A percentile compares a stretch with the other conserved stretches of the same genome.
Evolutionary conservation across 2,888 invertebrate species (phyloP).

Genomic region (Auanema freiburgensis): DNA sequence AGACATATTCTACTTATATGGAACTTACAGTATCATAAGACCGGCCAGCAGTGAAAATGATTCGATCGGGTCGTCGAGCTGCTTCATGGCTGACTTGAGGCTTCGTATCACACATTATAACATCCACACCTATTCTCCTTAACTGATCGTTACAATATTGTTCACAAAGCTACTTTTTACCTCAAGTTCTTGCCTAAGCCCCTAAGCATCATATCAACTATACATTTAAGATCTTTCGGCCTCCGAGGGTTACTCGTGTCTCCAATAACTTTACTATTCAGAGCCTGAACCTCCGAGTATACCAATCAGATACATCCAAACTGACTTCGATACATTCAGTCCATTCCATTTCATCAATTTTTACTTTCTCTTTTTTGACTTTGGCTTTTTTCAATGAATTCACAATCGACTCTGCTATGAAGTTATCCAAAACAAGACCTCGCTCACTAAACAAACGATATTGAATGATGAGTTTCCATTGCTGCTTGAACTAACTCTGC

Average conservation of each 20-base stretch:
- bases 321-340: slow-evolving; percentile 12
- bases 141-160: not conserved
- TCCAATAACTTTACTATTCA: slow-evolving; percentile 6
- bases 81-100: no score
- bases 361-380: slow-evolving; percentile 5
- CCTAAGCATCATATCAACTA: slow-evolving; percentile 40
- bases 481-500: not conserved
- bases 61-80: not conserved
- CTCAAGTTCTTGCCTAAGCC: slow-evolving; percentile 40
- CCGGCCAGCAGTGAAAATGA: not conserved
- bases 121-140: no score
- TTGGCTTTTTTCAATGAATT: slow-evolving; percentile 10
- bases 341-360: slow-evolving; percentile 20
- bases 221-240: slow-evolving; percentile 28
- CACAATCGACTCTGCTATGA: not conserved
- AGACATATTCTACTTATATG: not conserved
- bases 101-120: no score
- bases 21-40: not conserved
- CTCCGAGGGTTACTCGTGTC: not conserved
- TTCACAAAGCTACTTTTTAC: not conserved
- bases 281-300: not conserved
- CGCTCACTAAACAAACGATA: not conserved
- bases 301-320: not conserved
- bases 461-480: not conserved
- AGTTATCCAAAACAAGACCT: not conserved